A percentile compares a stretch with the other conserved stretches of the same genome.
phyloP scores from a whole-genome alignment of 2,888 invertebrate genomes.

The Diplolepis rosae region DNA sequence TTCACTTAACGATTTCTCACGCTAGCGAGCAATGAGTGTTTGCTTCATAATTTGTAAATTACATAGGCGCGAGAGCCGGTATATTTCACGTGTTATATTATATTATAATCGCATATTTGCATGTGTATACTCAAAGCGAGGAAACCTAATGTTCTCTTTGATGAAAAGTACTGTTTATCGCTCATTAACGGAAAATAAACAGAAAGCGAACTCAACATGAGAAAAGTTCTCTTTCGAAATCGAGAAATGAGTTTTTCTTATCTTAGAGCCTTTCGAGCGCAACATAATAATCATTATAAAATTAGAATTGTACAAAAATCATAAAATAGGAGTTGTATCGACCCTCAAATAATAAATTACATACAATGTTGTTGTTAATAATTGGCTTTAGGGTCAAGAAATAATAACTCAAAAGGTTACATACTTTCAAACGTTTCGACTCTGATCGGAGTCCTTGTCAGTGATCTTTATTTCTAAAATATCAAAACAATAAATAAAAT shows the following conservation, averaged over 20 bases:
- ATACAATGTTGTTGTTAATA: not conserved
- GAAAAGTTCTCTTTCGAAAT: not conserved
- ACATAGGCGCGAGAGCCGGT: not conserved
- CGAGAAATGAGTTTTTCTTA: not conserved
- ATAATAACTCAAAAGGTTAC: not conserved
- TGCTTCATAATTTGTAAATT: constrained; percentile 7
- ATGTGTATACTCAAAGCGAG: not conserved
- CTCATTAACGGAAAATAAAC: not conserved
- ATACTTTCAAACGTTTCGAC: no score
- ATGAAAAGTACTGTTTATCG: not conserved
- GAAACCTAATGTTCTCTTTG: not conserved
- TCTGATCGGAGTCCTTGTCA: no score
- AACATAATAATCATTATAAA: no score
- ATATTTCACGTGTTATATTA: constrained; percentile 5
- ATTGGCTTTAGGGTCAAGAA: not conserved
- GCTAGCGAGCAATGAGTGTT: not conserved
- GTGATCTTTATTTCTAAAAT: no score
- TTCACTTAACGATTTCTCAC: not conserved
- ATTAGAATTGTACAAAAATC: no score
- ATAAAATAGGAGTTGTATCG: no score
- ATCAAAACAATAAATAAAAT: no score
- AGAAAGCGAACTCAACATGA: not conserved
- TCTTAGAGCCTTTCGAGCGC: not conserved
- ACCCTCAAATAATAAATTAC: not conserved
- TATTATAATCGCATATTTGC: not conserved